These are phyloP conservation scores for Protonibea diacanthus DNA, from an alignment of 2,797 vertebrate species.

Conservation along the genomic window DNA sequence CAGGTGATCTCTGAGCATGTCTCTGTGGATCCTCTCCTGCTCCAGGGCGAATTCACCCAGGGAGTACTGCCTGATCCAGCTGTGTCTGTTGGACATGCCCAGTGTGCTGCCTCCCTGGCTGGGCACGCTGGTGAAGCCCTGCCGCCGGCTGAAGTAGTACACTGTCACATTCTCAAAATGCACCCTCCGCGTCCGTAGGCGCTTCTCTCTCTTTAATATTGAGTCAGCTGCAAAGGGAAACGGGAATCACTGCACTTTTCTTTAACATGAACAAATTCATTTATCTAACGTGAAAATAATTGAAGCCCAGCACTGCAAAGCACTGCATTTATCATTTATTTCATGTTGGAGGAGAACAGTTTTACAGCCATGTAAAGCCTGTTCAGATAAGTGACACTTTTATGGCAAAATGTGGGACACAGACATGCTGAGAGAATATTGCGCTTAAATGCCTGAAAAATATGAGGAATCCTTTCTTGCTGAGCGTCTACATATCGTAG, in stretches of 20 bases:
- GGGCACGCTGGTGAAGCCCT: slow-evolving; percentile 99
- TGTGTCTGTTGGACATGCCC: slow-evolving; percentile 98
- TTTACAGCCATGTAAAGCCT: slow-evolving; percentile 28
- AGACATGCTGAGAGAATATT: slow-evolving; percentile 13
- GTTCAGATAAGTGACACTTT: slow-evolving; percentile 34
- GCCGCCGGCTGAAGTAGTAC: slow-evolving; percentile 97
- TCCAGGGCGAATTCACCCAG: slow-evolving; percentile 97
- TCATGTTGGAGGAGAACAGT: slow-evolving; percentile 15
- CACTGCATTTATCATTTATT: slow-evolving; percentile 9
- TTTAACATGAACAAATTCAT: not conserved
- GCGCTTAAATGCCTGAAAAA: slow-evolving; percentile 48
- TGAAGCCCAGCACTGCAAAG: slow-evolving; percentile 1
- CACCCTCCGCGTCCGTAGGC: slow-evolving; percentile 94
- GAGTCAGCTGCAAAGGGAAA: slow-evolving; percentile 89
- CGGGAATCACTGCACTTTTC: no score
- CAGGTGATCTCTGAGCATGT: slow-evolving; percentile 97
- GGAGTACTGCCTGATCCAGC: slow-evolving; percentile 94
- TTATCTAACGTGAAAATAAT: slow-evolving; percentile 22
- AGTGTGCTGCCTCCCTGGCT: slow-evolving; percentile 98
- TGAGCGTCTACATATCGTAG: slow-evolving; percentile 32
- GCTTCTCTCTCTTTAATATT: slow-evolving; percentile 96
- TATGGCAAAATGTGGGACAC: slow-evolving; percentile 19
- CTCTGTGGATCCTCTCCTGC: slow-evolving; percentile 94
- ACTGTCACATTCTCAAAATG: slow-evolving; percentile 98
- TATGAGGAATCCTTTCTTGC: slow-evolving; percentile 29